These are phyloP conservation scores for Pangasius larnaudii DNA, from an alignment of 2,797 vertebrate genomes.

Conservation along the genomic window DNA sequence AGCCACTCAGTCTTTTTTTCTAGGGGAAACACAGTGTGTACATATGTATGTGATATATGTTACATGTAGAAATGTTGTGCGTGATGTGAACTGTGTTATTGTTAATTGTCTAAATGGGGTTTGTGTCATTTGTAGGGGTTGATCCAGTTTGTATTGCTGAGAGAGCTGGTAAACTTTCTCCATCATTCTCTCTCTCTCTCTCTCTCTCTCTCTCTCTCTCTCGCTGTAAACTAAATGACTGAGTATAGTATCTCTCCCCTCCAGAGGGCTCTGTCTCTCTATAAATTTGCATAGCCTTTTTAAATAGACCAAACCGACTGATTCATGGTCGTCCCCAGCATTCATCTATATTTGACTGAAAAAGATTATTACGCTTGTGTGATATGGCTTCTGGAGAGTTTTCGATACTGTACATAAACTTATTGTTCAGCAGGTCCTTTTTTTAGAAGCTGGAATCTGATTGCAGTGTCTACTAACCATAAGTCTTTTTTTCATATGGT, in stretches of 20 bases:
- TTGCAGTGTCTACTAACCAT: slow-evolving; percentile 63
- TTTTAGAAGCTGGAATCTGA: slow-evolving; percentile 45
- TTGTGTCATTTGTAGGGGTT: slow-evolving; percentile 80
- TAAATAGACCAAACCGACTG: not conserved
- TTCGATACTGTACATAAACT: slow-evolving; percentile 1
- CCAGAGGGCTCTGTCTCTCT: slow-evolving; percentile 54
- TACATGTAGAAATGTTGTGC: not conserved
- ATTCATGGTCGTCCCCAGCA: not conserved
- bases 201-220: slow-evolving; percentile 14
- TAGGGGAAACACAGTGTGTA: not conserved
- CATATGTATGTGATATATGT: not conserved
- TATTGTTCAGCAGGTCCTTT: slow-evolving; percentile 41
- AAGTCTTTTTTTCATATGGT: slow-evolving; percentile 50
- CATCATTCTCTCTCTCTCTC: slow-evolving; percentile 55
- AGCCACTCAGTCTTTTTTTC: not conserved
- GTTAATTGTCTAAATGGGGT: slow-evolving; percentile 62
- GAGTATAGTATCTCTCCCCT: slow-evolving; percentile 64
- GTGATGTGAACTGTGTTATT: slow-evolving; percentile 21
- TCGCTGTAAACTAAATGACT: slow-evolving; percentile 60
- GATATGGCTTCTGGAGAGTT: not conserved
- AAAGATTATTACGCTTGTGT: not conserved
- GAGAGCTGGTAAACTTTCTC: slow-evolving; percentile 79
- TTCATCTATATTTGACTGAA: not conserved
- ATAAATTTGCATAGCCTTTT: not conserved
- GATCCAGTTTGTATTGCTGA: slow-evolving; percentile 80